Evolutionary conservation across 2,797 vertebrate genomes (phyloP), one percentile per base, ranked within the genome.

Genomic region (Sciurus carolinensis): DNA sequence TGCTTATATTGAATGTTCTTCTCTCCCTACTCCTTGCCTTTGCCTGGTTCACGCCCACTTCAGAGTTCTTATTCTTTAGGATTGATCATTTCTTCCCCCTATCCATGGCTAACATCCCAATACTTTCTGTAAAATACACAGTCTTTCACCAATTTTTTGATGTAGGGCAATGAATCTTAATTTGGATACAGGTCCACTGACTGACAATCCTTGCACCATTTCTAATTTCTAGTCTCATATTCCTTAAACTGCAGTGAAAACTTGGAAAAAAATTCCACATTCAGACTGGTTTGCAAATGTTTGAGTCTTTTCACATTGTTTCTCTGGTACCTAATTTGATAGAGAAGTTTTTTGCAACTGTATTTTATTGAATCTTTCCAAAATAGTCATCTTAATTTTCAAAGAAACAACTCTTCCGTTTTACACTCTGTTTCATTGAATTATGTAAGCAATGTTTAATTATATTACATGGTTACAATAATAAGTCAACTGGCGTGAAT

Each of bases 391-490:
- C 26, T 66, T 76, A 73, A 90, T 91, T 94, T 93, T 85, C 52
- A 94, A 82, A 90, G 42, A 89, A 94, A 86, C 14, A 84, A 82
- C 17, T 73, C 36, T 28, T 87, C 73, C 47, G 91, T 84, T 94
- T 95, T 92, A 82, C 1, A 95, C 18, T 72, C 39, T 77, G 28
- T 92, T 89, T 91, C 72, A 91, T 10, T 64, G 36, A 91, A 69
- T 95, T 84, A 95, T 84, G 24, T 87, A 89, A 93, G 59, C 15
- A 89, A 82, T 54, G 26, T 87, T 91, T 96, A 96, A 96, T 97
- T 94, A 86, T 86, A 95, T 94, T 94, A 87, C 52, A 86, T 72
- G 47, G 90, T 94, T 95, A 94, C 62, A 96, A 80, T 95, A 95
- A 80, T 71, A 97, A 94, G 82, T 92, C 89, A 97, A 91, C 66